phyloP scores from a whole-genome alignment of 2,113 vertebrate species.

The Chaenogobius annularis region DNA sequence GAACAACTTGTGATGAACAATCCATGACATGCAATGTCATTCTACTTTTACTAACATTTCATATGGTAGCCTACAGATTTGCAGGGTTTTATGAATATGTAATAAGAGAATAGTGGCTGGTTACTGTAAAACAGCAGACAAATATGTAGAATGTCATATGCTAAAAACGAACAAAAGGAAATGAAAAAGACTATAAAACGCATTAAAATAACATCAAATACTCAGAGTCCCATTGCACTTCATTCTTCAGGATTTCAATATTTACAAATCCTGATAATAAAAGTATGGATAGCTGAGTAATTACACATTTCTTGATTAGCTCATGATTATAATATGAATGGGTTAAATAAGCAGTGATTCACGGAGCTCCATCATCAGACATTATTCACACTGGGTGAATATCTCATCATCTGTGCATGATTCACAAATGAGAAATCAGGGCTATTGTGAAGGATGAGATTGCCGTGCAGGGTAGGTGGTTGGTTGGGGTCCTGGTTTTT shows the following conservation, averaged over 20 bases:
- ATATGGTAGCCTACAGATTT: conserved; percentile 7
- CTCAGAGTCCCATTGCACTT: background rate
- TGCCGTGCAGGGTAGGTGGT: conserved; percentile 3
- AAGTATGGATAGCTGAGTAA: conserved; percentile 1
- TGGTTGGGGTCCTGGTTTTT: background rate
- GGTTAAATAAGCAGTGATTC: conserved; percentile 32
- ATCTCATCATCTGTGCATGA: conserved; percentile 32
- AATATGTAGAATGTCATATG: background rate
- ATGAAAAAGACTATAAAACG: background rate
- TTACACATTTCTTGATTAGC: conserved; percentile 21
- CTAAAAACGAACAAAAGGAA: conserved; percentile 21
- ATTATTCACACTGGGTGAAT: conserved; percentile 31
- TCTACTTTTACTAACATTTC: conserved; percentile 5
- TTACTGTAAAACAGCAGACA: background rate
- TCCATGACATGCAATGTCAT: background rate
- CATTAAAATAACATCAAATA: conserved; percentile 1
- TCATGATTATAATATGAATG: conserved; percentile 30
- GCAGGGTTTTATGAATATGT: conserved; percentile 3
- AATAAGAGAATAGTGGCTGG: conserved; percentile 9
- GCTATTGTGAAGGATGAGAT: conserved; percentile 40
- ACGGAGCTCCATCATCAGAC: conserved; percentile 24
- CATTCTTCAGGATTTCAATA: background rate
- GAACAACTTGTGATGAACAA: background rate
- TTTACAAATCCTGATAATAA: background rate
- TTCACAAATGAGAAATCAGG: conserved; percentile 37